phyloP scores from a whole-genome alignment of 1,140 invertebrate genomes.

The Asobara japonica region DNA sequence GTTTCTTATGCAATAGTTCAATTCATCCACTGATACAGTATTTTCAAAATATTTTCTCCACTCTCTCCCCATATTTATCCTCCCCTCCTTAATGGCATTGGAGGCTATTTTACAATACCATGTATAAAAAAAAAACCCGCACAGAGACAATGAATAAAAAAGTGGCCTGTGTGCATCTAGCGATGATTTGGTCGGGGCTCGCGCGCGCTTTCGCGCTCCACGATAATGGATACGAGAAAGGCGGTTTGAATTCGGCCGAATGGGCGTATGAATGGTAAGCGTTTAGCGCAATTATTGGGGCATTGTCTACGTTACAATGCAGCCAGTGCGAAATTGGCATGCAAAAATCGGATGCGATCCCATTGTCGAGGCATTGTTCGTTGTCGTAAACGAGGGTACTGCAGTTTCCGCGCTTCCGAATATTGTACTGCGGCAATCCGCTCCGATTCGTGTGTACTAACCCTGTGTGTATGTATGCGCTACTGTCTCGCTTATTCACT shows the following conservation, averaged over 20 bases:
- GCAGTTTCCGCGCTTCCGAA: constrained; percentile 36
- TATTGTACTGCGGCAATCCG: constrained; percentile 21
- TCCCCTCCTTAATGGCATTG: too few relatives aligned
- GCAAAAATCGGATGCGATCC: constrained; percentile 66
- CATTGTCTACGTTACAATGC: constrained; percentile 66
- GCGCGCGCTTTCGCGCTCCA: constrained; percentile 34
- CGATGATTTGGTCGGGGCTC: constrained; percentile 57
- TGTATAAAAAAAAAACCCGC: constrained; percentile 5
- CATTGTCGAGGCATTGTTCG: constrained; percentile 63
- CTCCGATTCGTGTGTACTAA: not conserved
- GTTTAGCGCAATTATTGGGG: constrained; percentile 66
- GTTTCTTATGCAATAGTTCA: too few relatives aligned
- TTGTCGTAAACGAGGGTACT: constrained; percentile 38
- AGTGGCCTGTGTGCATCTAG: constrained; percentile 40
- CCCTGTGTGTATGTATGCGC: not conserved
- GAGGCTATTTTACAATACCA: too few relatives aligned
- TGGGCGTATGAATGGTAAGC: constrained; percentile 64
- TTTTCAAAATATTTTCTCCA: too few relatives aligned
- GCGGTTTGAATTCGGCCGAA: constrained; percentile 64
- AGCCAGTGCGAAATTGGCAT: constrained; percentile 62
- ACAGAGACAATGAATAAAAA: constrained; percentile 16
- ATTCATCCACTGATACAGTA: too few relatives aligned
- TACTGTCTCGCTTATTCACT: not conserved
- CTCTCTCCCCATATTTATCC: too few relatives aligned
- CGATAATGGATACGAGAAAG: constrained; percentile 63